phyloP scores from a whole-genome alignment of 2,797 vertebrate species.

The Steatocranus sp. region DNA sequence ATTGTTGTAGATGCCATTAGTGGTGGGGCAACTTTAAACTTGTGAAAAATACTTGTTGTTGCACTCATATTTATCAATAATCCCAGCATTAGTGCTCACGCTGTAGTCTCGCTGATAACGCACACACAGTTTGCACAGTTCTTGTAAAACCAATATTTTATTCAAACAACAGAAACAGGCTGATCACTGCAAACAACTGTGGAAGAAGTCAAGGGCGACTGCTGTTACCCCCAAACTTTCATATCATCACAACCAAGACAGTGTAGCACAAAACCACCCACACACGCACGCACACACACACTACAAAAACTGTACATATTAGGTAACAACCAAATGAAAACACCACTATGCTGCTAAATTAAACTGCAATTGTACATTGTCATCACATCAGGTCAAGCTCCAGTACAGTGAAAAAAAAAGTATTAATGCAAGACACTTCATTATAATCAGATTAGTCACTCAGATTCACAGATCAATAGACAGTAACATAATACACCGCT shows the following conservation, averaged over 20 bases:
- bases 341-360: slow-evolving; percentile 75
- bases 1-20: slow-evolving; percentile 67
- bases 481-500: slow-evolving; percentile 38
- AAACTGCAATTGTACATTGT: slow-evolving; percentile 76
- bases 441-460: slow-evolving; percentile 57
- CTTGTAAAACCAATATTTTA: slow-evolving; percentile 86
- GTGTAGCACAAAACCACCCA: slow-evolving; percentile 37
- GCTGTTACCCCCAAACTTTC: slow-evolving; percentile 25
- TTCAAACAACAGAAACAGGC: slow-evolving; percentile 90
- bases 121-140: slow-evolving; percentile 16
- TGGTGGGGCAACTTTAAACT: slow-evolving; percentile 50
- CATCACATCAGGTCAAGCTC: slow-evolving; percentile 30
- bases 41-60: slow-evolving; percentile 59
- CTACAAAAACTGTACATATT: slow-evolving; percentile 79
- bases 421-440: slow-evolving; percentile 68
- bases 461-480: slow-evolving; percentile 49
- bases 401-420: slow-evolving; percentile 68
- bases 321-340: slow-evolving; percentile 54
- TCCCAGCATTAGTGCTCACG: slow-evolving; percentile 14
- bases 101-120: slow-evolving; percentile 38
- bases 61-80: slow-evolving; percentile 39
- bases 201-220: slow-evolving; percentile 72
- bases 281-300: slow-evolving; percentile 59
- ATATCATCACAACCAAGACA: slow-evolving; percentile 27
- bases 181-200: slow-evolving; percentile 85